Percentiles rank a stretch among this genome's conserved stretches.
phyloP scores from a whole-genome alignment of 2,113 vertebrate genomes.

The Manacus vitellinus region DNA sequence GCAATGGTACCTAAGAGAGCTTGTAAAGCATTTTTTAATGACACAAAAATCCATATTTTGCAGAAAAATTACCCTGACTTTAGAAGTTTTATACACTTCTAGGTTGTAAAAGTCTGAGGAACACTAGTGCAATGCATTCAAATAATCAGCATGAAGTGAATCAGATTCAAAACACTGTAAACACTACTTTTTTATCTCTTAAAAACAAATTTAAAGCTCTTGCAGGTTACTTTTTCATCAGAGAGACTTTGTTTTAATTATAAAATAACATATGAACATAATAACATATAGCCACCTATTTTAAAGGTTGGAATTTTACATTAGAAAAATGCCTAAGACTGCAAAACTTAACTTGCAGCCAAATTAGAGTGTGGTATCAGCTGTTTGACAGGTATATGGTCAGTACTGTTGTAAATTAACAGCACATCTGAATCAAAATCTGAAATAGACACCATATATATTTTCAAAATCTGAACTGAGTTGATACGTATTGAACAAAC shows the following conservation, averaged over 20 bases:
- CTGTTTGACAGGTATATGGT: neutral
- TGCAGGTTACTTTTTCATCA: neutral
- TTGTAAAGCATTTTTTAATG: conserved; percentile 50
- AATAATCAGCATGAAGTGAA: neutral
- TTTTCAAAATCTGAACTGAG: neutral
- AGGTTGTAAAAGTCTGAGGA: conserved; percentile 10
- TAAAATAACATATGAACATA: neutral
- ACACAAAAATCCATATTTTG: conserved; percentile 59
- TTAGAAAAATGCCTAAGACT: neutral
- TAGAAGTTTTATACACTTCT: neutral
- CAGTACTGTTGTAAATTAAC: neutral
- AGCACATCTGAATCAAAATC: neutral
- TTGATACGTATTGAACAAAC: neutral
- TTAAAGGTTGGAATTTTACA: conserved; percentile 1
- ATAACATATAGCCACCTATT: neutral
- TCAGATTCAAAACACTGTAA: neutral
- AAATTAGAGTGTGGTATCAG: neutral
- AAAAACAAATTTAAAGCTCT: conserved; percentile 7
- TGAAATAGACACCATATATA: neutral
- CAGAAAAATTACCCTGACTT: conserved; percentile 37
- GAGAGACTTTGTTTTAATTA: neutral
- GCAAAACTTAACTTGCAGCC: neutral
- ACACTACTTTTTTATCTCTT: neutral
- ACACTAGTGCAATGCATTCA: neutral
- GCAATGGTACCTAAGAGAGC: neutral